Conservation (phyloP, 2,797 vertebrate genomes). For the Sciaenops ocellatus region DNA sequence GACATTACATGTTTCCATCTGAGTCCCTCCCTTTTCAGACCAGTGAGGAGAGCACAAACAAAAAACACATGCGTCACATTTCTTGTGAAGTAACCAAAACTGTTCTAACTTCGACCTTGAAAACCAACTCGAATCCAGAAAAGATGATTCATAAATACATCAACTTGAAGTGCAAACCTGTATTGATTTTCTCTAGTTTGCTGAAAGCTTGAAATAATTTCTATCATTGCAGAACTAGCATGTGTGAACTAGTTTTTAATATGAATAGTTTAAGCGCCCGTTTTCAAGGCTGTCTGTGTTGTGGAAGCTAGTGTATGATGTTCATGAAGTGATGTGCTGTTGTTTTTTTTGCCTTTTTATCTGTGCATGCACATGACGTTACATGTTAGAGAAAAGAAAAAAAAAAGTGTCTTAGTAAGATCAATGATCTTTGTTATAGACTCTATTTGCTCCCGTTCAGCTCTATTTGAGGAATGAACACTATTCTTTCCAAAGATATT, state of each 20-base stretch:
- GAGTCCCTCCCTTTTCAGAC: neutral
- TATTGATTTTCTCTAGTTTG: slow-evolving; percentile 28
- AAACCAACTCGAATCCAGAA: neutral
- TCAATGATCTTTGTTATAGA: neutral
- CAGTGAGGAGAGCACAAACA: neutral
- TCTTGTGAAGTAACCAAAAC: neutral
- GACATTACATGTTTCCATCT: neutral
- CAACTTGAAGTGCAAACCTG: neutral
- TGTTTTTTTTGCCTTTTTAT: neutral
- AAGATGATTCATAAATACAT: slow-evolving; percentile 22
- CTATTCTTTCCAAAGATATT: neutral
- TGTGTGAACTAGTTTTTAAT: neutral
- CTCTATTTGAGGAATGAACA: neutral
- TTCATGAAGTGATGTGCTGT: neutral
- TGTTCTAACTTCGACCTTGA: neutral
- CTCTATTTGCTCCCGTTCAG: neutral
- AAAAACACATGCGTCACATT: slow-evolving; percentile 5
- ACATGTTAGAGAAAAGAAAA: no score
- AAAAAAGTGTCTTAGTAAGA: neutral
- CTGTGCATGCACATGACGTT: no score
- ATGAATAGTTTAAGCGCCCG: neutral
- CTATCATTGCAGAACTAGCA: neutral
- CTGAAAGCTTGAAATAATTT: slow-evolving; percentile 8
- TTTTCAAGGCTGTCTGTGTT: neutral
- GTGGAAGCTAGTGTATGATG: neutral